phyloP scores from a whole-genome alignment of 2,797 vertebrate genomes.

The Yasuhikotakia modesta region DNA sequence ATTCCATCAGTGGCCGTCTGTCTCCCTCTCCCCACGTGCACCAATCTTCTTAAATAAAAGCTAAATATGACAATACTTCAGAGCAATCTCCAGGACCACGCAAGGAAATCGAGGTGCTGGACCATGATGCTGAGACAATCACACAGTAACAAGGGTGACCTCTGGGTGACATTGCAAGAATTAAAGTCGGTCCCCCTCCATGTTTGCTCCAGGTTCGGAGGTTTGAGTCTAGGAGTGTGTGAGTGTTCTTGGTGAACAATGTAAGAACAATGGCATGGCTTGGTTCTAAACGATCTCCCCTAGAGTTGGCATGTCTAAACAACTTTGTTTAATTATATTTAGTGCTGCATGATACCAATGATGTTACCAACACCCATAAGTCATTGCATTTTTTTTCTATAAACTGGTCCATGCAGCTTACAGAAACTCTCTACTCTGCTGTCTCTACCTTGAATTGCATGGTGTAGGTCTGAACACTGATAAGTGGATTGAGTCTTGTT shows the following conservation, averaged over 20 bases:
- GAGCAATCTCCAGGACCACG: constrained; percentile 68
- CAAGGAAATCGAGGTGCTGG: constrained; percentile 62
- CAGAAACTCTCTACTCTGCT: not conserved
- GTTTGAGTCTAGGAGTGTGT: constrained; percentile 47
- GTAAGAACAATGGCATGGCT: constrained; percentile 61
- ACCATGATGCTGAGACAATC: constrained; percentile 67
- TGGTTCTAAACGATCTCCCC: constrained; percentile 61
- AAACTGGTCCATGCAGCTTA: not conserved
- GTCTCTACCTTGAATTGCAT: constrained; percentile 1
- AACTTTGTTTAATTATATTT: not conserved
- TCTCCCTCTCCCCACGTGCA: constrained; percentile 45
- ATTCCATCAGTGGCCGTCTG: constrained; percentile 53
- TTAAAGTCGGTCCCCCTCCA: constrained; percentile 64
- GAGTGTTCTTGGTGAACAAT: constrained; percentile 55
- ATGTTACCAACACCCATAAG: not conserved
- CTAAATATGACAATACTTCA: constrained; percentile 73
- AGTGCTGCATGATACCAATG: not conserved
- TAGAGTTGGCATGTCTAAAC: constrained; percentile 30
- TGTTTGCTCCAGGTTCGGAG: constrained; percentile 56
- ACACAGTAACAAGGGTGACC: constrained; percentile 73
- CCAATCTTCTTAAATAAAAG: constrained; percentile 77
- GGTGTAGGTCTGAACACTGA: constrained; percentile 37
- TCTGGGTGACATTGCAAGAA: constrained; percentile 71
- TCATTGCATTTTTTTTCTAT: too few species aligned
- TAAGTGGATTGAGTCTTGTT: constrained; percentile 12